Conservation (phyloP, 2,113 vertebrate genomes). For the Campylomormyrus numenius region DNA sequence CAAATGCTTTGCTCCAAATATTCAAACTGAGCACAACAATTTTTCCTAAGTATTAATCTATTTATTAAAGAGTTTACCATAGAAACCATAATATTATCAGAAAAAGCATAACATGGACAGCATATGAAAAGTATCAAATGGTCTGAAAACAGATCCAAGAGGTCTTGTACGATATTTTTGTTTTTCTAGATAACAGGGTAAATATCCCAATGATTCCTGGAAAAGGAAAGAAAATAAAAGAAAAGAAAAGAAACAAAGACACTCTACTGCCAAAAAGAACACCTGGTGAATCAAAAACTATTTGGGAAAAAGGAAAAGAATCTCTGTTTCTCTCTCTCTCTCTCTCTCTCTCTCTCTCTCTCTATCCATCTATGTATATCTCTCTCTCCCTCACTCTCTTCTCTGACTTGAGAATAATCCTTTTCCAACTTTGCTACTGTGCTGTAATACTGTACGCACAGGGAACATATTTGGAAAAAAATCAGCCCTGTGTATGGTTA, state of each 20-base stretch:
- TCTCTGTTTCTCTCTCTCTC: not conserved
- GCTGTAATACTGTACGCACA: not conserved
- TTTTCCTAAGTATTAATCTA: not conserved
- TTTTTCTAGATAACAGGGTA: not conserved
- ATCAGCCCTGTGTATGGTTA: not conserved
- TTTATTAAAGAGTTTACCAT: not conserved
- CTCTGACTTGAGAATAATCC: not conserved
- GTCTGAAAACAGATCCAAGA: not conserved
- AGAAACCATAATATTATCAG: not conserved
- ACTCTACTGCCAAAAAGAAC: not conserved
- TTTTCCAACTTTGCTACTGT: not conserved
- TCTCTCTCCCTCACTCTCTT: not conserved
- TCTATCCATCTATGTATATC: not conserved
- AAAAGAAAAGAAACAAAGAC: not conserved
- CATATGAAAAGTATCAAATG: not conserved
- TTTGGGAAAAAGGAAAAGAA: not conserved
- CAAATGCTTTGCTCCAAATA: not conserved
- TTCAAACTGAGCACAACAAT: not conserved
- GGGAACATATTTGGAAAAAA: not conserved
- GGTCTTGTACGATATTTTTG: not conserved
- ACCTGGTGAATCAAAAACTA: constrained; percentile 4
- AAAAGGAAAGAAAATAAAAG: not conserved
- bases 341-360: not conserved
- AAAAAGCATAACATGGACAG: not conserved
- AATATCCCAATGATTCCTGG: constrained; percentile 6